Evolutionary conservation across 1,140 invertebrate species (phyloP).

Genomic region (Drosophila ercepeae): DNA sequence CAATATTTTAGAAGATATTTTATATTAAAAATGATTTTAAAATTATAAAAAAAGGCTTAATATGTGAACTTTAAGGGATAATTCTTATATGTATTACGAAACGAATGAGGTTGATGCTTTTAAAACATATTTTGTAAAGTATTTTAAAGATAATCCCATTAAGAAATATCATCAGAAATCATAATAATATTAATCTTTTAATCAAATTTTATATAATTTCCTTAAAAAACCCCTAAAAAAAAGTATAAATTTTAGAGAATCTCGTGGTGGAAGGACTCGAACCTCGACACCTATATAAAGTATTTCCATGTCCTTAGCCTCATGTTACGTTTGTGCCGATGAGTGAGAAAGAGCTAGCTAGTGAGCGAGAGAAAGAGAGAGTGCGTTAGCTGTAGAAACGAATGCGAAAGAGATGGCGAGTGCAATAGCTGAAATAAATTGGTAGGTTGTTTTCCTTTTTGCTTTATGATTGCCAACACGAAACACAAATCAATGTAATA

Average conservation of each 20-base stretch:
- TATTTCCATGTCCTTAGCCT: conserved; percentile 21
- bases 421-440: conserved; percentile 43
- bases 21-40: too few species aligned
- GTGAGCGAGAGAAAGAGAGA: conserved; percentile 1
- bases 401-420: conserved; percentile 29
- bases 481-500: conserved; percentile 23
- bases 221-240: background rate
- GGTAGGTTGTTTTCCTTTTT: conserved; percentile 40
- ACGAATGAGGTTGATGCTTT: too few species aligned
- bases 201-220: background rate
- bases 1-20: too few species aligned
- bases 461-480: conserved; percentile 48
- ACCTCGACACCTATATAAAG: background rate
- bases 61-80: too few species aligned
- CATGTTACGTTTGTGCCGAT: conserved; percentile 17
- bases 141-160: too few species aligned
- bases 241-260: conserved; percentile 1
- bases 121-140: too few species aligned
- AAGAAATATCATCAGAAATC: too few species aligned
- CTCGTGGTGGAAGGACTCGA: background rate
- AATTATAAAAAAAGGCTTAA: too few species aligned
- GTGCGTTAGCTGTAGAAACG: conserved; percentile 4
- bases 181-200: too few species aligned
- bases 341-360: conserved; percentile 33
- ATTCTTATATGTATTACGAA: too few species aligned